These are phyloP conservation scores for Malurus splendens DNA, from an alignment of 2,797 vertebrate genomes.

Conservation along the genomic window DNA sequence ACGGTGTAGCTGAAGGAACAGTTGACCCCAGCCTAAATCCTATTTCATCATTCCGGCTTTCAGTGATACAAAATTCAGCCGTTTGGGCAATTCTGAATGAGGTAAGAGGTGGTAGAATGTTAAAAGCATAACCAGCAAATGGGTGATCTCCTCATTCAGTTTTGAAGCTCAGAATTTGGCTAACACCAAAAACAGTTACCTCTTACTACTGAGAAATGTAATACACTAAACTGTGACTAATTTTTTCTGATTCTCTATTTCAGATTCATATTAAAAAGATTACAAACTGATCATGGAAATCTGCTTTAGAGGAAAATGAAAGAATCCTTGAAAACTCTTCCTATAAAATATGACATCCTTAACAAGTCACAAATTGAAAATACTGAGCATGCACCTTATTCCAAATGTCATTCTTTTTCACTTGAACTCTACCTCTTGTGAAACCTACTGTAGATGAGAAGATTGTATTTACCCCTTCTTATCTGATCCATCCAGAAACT, in stretches of 20 bases:
- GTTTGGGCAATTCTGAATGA: constrained; percentile 98
- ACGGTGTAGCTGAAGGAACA: constrained; percentile 86
- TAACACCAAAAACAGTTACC: neutral
- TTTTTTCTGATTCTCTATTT: constrained; percentile 59
- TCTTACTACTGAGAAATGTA: neutral
- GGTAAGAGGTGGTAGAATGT: constrained; percentile 68
- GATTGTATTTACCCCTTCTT: constrained; percentile 60
- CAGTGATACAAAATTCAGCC: constrained; percentile 88
- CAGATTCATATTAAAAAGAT: constrained; percentile 97
- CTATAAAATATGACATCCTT: constrained; percentile 6
- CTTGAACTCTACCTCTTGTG: constrained; percentile 81
- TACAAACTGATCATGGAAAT: constrained; percentile 75
- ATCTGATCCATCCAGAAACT: constrained; percentile 62
- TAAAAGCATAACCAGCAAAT: neutral
- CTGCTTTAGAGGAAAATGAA: neutral
- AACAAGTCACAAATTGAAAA: constrained; percentile 48
- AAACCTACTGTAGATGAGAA: constrained; percentile 79
- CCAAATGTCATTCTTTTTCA: constrained; percentile 58
- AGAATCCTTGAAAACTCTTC: constrained; percentile 7
- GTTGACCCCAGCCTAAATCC: constrained; percentile 88
- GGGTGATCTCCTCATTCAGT: neutral
- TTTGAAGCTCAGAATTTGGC: neutral
- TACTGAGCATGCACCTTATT: constrained; percentile 69
- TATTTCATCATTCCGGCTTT: constrained; percentile 87
- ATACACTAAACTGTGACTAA: neutral